Evolutionary conservation across 2,113 vertebrate genomes (phyloP).

Genomic region (Hippocampus mohnikei): DNA sequence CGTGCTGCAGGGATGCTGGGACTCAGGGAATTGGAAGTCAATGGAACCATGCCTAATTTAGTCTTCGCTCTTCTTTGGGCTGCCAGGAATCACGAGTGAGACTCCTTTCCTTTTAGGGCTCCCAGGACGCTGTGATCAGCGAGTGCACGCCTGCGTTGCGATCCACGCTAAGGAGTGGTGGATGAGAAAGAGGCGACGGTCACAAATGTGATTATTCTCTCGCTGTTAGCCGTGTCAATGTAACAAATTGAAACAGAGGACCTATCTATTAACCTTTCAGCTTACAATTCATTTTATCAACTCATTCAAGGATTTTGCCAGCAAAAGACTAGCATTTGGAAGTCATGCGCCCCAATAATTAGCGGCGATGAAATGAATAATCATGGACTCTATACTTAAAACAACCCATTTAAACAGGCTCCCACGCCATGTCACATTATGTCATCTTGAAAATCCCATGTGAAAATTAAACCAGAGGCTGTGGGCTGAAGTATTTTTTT

Average conservation of each 20-base stretch:
- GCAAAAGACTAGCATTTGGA: constrained; percentile 9
- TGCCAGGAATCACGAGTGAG: constrained; percentile 66
- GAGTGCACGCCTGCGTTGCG: constrained; percentile 59
- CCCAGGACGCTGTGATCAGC: constrained; percentile 59
- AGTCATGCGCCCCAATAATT: constrained; percentile 41
- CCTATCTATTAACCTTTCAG: neutral
- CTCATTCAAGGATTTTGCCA: constrained; percentile 2
- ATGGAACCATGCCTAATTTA: constrained; percentile 70
- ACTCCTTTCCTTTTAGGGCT: constrained; percentile 74
- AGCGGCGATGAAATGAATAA: constrained; percentile 42
- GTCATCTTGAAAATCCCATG: constrained; percentile 38
- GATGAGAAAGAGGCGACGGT: constrained; percentile 12
- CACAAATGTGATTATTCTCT: constrained; percentile 15
- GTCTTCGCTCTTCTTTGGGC: constrained; percentile 49
- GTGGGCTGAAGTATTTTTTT: neutral
- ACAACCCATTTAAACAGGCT: constrained; percentile 26
- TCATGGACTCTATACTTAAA: constrained; percentile 39
- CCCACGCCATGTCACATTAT: constrained; percentile 44
- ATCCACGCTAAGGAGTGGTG: constrained; percentile 25
- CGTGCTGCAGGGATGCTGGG: constrained; percentile 35
- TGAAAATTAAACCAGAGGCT: constrained; percentile 34
- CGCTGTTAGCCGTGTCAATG: constrained; percentile 1
- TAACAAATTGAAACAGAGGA: neutral
- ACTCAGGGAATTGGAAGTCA: constrained; percentile 57
- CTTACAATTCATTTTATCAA: constrained; percentile 22